A percentile compares a stretch with the other conserved stretches of the same genome.
phyloP scores from a whole-genome alignment of 1,140 invertebrate genomes.

The Eurosta solidaginis region DNA sequence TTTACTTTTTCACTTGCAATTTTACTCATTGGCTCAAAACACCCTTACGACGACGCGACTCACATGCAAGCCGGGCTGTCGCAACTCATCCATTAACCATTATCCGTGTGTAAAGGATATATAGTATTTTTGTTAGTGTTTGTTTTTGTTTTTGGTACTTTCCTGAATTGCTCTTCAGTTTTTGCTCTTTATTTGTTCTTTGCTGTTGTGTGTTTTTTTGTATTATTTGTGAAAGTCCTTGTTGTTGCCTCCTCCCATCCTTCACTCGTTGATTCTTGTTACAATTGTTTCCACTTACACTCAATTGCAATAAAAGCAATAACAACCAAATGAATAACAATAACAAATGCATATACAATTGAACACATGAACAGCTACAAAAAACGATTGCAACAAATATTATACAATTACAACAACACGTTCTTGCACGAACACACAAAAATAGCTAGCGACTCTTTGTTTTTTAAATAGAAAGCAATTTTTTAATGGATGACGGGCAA shows the following conservation, averaged over 20 bases:
- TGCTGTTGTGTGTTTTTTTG: background rate
- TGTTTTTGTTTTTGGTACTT: too few species aligned
- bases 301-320: constrained; percentile 16
- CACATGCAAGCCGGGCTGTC: too few species aligned
- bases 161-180: constrained; percentile 2
- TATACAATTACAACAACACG: background rate
- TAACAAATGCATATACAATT: background rate
- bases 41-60: too few species aligned
- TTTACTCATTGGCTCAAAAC: constrained; percentile 5
- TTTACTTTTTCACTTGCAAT: too few species aligned
- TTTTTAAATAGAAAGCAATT: background rate
- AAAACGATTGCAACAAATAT: background rate
- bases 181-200: constrained; percentile 8
- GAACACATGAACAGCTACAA: background rate
- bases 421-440: background rate
- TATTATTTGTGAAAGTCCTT: too few species aligned
- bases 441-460: background rate
- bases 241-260: background rate
- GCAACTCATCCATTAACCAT: background rate
- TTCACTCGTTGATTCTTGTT: constrained; percentile 4
- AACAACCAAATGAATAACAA: constrained; percentile 2
- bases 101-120: too few species aligned
- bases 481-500: too few species aligned
- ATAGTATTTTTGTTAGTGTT: background rate
- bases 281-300: constrained; percentile 26